Base-by-base conservation (phyloP, 2,113 vertebrate species). In the Odocoileus hemionus region DNA sequence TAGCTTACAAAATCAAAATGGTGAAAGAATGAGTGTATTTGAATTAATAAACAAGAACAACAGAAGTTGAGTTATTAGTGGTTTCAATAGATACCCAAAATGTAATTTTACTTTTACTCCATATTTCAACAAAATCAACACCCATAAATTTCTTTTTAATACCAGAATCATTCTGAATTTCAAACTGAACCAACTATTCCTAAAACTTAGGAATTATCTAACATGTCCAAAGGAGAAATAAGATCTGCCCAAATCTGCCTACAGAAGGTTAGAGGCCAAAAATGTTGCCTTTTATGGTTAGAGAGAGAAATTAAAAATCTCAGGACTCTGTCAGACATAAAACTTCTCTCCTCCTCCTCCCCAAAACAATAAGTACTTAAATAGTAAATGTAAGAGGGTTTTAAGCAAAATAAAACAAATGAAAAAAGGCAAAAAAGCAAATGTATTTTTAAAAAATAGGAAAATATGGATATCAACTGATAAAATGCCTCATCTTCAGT, bases 401-500 rank as follows among this genome's bases (percentile, higher is more conserved):
- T 84, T 94, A 79, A 97, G 95, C 67, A 89, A 97, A 96, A 86
- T 93, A 97, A 47, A 97, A 96, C 86, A 92, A 95, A 88, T 0
- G 0, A 97, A 96, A 96, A 97, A 78, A 96, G 97, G 91, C 39
- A 94, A 79, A 96, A 95, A 76, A 96, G 43, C 83, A 82, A 96
- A 58, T 87, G 0, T 82, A 88, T 57, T 74, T 78, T 74, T 5
- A 0, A 26, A 33, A 70, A 98, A 26, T 43, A 23, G 43, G 96
- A 97, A 97, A 98, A 96, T 50, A 86, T 86, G 67, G 79, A 82
- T 15, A 89, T 96, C 57, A 96, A 97, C 87, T 98, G 96, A 98
- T 97, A 97, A 97, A 98, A 99, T 93, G 95, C 97, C 93, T 98
- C 98, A 96, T 98, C 97, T 97, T 98, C 94, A 95, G 98, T 99